Conservation (phyloP, 2,113 vertebrate genomes). For the Ameiurus melas region DNA sequence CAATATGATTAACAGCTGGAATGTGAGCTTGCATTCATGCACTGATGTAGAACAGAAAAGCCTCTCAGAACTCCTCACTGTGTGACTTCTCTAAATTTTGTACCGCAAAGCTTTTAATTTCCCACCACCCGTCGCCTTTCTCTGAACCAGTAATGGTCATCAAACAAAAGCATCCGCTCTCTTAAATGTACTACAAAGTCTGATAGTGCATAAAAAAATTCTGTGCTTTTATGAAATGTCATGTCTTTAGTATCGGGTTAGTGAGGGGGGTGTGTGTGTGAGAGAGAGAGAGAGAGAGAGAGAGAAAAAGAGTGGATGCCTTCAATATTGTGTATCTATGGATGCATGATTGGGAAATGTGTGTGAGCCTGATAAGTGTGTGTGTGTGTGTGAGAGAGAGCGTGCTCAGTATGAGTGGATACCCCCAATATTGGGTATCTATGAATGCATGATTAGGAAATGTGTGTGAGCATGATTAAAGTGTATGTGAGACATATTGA, state of each 20-base stretch:
- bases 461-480: background rate
- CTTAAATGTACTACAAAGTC: background rate
- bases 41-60: background rate
- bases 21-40: background rate
- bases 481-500: constrained; percentile 6
- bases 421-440: background rate
- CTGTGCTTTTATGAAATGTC: background rate
- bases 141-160: constrained; percentile 16
- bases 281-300: too few relatives aligned
- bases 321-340: background rate
- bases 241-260: background rate
- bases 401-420: background rate
- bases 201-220: background rate
- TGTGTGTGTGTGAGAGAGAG: background rate
- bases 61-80: constrained; percentile 4
- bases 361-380: background rate
- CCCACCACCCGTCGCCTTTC: background rate
- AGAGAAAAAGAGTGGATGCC: background rate
- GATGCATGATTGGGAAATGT: background rate
- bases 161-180: background rate
- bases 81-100: constrained; percentile 1
- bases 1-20: constrained; percentile 3
- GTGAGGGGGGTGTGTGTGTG: background rate
- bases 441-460: background rate
- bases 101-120: constrained; percentile 11